phyloP scores from a whole-genome alignment of 2,888 invertebrate species.

The Digitonthophagus gazella region DNA sequence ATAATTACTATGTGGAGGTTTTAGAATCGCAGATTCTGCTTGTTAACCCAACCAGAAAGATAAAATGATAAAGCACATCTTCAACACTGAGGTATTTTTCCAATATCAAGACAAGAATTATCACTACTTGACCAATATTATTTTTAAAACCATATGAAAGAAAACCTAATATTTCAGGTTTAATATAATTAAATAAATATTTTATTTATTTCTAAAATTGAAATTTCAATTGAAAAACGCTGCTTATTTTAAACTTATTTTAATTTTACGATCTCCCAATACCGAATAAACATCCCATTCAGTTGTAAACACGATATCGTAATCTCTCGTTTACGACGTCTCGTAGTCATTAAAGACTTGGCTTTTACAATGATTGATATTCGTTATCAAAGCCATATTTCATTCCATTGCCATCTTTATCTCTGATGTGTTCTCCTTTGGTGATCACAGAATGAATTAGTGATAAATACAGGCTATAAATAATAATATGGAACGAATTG shows the following conservation, averaged over 20 bases:
- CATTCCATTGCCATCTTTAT: not conserved
- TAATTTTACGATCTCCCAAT: not conserved
- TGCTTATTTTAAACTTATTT: not conserved
- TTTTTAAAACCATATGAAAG: too few species aligned
- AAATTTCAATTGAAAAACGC: too few species aligned
- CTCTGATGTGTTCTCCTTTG: not conserved
- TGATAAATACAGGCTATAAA: not conserved
- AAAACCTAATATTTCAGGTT: too few species aligned
- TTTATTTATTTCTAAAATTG: not conserved
- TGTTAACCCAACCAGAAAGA: too few species aligned
- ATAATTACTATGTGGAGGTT: too few species aligned
- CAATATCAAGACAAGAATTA: too few species aligned
- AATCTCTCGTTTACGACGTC: not conserved
- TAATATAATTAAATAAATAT: not conserved
- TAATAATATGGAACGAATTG: not conserved
- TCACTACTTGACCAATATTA: too few species aligned
- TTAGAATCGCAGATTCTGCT: too few species aligned
- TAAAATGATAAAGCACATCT: too few species aligned
- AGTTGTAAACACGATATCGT: not conserved
- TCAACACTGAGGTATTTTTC: too few species aligned
- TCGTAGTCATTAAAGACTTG: not conserved
- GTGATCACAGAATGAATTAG: not conserved
- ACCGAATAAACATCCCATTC: not conserved
- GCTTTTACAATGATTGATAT: not conserved
- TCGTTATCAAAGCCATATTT: not conserved